Conservation (phyloP, 1,140 invertebrate genomes). For the Leptinotarsa texana region DNA sequence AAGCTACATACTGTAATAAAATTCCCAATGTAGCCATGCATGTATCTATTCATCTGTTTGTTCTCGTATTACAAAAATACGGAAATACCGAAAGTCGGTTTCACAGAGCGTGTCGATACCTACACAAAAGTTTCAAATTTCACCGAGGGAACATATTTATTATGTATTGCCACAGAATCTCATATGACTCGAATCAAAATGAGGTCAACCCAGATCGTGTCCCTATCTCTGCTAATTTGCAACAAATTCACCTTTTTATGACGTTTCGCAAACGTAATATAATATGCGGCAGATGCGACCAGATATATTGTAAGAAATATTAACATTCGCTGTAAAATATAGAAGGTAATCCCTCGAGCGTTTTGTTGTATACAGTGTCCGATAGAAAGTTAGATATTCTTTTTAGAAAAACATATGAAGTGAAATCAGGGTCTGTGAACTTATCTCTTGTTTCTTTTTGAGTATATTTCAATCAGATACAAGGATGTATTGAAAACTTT, state of each 20-base stretch:
- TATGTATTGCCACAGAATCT: conserved; percentile 9
- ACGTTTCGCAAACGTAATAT: conserved; percentile 11
- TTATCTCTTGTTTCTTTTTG: no score
- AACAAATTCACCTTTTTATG: conserved; percentile 6
- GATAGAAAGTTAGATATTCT: no score
- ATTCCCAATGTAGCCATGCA: not conserved
- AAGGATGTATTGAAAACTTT: no score
- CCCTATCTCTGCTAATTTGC: conserved; percentile 22
- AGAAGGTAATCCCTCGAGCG: no score
- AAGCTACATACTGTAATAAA: no score
- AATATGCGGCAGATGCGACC: conserved; percentile 14
- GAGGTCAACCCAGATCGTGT: not conserved
- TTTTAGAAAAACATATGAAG: no score
- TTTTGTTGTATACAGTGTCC: no score
- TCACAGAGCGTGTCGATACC: conserved; percentile 1
- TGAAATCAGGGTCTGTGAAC: no score
- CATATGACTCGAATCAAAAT: conserved; percentile 8
- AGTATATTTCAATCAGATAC: no score
- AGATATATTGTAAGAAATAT: no score
- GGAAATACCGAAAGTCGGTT: conserved; percentile 22
- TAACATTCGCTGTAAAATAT: no score
- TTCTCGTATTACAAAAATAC: conserved; percentile 22
- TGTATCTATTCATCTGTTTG: conserved; percentile 14
- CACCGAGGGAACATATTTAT: not conserved
- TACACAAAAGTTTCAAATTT: conserved; percentile 20